These are phyloP conservation scores for Drosophila subobscura DNA, from an alignment of 1,140 invertebrate genomes.

Conservation along the genomic window DNA sequence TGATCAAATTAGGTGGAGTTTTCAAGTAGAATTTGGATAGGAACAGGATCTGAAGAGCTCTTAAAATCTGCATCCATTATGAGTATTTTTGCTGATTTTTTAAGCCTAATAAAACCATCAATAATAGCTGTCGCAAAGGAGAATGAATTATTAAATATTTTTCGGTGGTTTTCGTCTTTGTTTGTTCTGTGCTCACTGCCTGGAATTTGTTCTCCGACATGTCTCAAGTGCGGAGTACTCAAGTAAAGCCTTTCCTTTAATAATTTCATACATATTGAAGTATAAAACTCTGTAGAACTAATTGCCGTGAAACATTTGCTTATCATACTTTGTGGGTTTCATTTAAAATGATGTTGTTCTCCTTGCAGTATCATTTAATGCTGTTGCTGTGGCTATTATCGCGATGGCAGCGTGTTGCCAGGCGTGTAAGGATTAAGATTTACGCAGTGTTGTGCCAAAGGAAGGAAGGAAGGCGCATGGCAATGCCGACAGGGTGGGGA, in stretches of 20 bases:
- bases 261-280: too few relatives aligned
- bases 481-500: background rate
- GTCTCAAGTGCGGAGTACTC: too few relatives aligned
- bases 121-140: too few relatives aligned
- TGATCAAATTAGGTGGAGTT: slow-evolving; percentile 46
- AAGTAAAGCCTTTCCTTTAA: too few relatives aligned
- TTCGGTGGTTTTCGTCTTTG: too few relatives aligned
- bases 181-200: too few relatives aligned
- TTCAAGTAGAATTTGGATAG: background rate
- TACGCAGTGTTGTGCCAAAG: slow-evolving; percentile 60
- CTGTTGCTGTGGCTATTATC: slow-evolving; percentile 52
- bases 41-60: background rate
- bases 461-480: slow-evolving; percentile 46
- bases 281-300: slow-evolving; percentile 7
- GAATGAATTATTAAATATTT: too few relatives aligned
- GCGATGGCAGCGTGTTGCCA: slow-evolving; percentile 64
- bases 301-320: slow-evolving; percentile 21
- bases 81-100: background rate
- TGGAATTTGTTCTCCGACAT: too few relatives aligned
- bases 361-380: slow-evolving; percentile 26
- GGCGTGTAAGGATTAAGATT: slow-evolving; percentile 77
- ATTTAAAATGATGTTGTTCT: slow-evolving; percentile 47
- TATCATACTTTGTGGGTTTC: slow-evolving; percentile 44
- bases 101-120: background rate
- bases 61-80: too few relatives aligned